Base-by-base conservation (phyloP, 1,140 invertebrate species). In the Amyelois transitella region DNA sequence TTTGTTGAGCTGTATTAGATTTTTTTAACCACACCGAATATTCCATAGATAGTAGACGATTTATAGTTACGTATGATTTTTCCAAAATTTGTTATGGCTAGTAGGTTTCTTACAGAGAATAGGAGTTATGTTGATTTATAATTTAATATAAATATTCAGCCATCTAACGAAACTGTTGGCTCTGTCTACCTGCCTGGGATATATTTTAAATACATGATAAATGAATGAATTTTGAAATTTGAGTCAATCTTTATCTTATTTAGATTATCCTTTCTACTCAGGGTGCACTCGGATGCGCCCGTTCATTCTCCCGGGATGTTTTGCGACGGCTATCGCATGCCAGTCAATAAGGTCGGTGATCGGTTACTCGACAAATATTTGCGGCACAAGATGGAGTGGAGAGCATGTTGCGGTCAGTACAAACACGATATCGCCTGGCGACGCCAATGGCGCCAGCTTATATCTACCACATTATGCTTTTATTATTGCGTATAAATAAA, bases 331-430 rank as follows among this genome's bases (percentile, higher is more conserved):
- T 78, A 76, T 78, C 72, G 55, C 50, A 64, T 73, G 60, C 62
- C 66, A 72, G 59, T 65, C 72, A 68, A 71, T 73, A 71, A 66
- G 67, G 70, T 68, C 66, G 61, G 57, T 54, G 69, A 78, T 80
- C 66, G 55, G 69, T 72, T 69, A 68, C 70, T 69, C 53, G 55
- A 55, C 71, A 78, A 81, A 81, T 81, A 80, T 84, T 81, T 80
- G 72, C 67, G 53, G 58, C 66, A 64, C 72, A 70, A 72, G 64
- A 77, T 67, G 57, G 66, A 64, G 62, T 52, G 56, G 62, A 57
- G 62, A 66, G 60, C 54, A 58, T 58, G 64, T 68, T 75, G 73
- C 58, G 73, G 74, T 76, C 70, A 72, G 65, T 59, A 70, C 66
- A 69, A 77, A 76, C 66, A 75, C 68, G 67, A 74, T 70, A 74